Evolutionary conservation across 2,888 invertebrate genomes (phyloP).

Genomic region (Lithosia quadra): DNA sequence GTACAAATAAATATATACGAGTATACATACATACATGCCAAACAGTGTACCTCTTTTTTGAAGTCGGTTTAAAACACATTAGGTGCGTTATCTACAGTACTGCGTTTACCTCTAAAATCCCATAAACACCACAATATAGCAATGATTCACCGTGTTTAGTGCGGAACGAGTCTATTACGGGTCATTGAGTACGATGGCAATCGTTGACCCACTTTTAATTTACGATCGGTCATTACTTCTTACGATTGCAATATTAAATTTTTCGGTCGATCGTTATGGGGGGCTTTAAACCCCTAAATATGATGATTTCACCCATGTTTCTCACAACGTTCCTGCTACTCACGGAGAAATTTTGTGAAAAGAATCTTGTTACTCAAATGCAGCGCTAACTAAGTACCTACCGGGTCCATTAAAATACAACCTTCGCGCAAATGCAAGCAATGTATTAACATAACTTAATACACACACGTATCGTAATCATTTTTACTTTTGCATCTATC

Average conservation of each 20-base stretch:
- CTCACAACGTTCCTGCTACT: too few species aligned
- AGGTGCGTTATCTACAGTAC: background rate
- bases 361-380: too few species aligned
- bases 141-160: constrained; percentile 24
- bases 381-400: too few species aligned
- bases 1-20: too few species aligned
- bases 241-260: constrained; percentile 9
- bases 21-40: too few species aligned
- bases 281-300: background rate
- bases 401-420: background rate
- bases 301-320: too few species aligned
- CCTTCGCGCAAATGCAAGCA: background rate
- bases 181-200: constrained; percentile 39
- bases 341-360: too few species aligned
- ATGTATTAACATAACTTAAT: background rate
- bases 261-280: background rate
- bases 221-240: constrained; percentile 10
- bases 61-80: background rate
- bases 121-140: constrained; percentile 21
- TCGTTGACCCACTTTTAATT: constrained; percentile 38
- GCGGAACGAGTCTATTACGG: constrained; percentile 34
- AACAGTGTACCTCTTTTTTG: background rate
- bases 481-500: too few species aligned
- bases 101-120: constrained; percentile 10
- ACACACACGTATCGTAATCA: too few species aligned